A percentile compares a stretch with the other conserved stretches of the same genome.
Conservation (phyloP, 92 coral and sea anemone genomes). For the Galaxea fascicularis region DNA sequence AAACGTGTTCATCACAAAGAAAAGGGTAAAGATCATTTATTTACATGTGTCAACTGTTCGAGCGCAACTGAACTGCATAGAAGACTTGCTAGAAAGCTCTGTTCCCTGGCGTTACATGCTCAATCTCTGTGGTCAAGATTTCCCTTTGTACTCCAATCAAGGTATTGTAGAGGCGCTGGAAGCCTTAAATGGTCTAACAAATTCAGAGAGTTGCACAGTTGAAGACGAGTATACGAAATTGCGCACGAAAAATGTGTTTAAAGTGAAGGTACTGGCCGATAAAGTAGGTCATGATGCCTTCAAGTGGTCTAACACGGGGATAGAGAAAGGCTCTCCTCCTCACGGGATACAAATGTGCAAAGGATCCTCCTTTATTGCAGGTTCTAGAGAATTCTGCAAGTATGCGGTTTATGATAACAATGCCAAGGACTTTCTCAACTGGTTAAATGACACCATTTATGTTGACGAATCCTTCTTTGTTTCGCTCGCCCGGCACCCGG, state of each 20-base stretch:
- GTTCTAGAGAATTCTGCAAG: conserved; percentile 30
- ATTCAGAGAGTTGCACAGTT: conserved; percentile 17
- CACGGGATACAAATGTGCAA: conserved; percentile 16
- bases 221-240: not conserved
- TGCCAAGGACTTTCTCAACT: conserved; percentile 17
- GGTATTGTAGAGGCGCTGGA: conserved; percentile 35
- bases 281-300: not conserved
- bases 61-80: conserved; percentile 71
- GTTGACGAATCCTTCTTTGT: conserved; percentile 27
- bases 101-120: conserved; percentile 75
- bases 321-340: conserved; percentile 16
- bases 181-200: conserved; percentile 38
- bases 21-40: conserved; percentile 55
- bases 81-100: conserved; percentile 55
- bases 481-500: conserved; percentile 32
- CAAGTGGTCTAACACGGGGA: not conserved
- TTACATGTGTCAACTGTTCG: conserved; percentile 58
- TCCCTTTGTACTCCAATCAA: conserved; percentile 28
- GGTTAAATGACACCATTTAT: conserved; percentile 1
- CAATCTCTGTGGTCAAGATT: conserved; percentile 70
- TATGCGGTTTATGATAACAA: conserved; percentile 2
- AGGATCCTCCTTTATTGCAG: conserved; percentile 31
- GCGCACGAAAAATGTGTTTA: conserved; percentile 8
- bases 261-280: not conserved
- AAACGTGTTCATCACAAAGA: conserved; percentile 67